Percentiles rank a stretch among this genome's conserved stretches.
Evolutionary conservation across 2,113 vertebrate genomes (phyloP).

Genomic region (Poeciliopsis retropinna): DNA sequence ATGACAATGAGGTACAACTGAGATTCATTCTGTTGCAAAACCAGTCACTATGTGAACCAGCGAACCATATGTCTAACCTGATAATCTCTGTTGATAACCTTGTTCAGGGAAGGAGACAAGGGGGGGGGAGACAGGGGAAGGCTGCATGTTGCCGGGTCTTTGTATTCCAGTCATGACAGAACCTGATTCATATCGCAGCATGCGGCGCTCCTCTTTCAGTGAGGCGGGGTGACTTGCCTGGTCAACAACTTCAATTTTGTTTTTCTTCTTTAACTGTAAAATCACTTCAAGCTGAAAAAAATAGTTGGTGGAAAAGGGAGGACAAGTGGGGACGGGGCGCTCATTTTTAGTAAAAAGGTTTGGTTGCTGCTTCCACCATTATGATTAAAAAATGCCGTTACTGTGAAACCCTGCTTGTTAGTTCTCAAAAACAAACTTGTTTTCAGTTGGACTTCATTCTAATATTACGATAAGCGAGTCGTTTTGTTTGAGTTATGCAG

Average conservation of each 20-base stretch:
- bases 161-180: conserved; percentile 60
- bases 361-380: too few relatives aligned
- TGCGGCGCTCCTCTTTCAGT: conserved; percentile 10
- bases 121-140: neutral
- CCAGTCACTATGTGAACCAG: conserved; percentile 25
- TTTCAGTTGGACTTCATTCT: too few relatives aligned
- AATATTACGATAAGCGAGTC: too few relatives aligned
- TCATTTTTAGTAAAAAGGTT: neutral
- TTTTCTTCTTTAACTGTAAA: neutral
- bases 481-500: neutral
- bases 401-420: too few relatives aligned
- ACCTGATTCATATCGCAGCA: conserved; percentile 66
- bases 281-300: conserved; percentile 21
- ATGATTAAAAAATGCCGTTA: too few relatives aligned
- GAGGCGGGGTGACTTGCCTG: conserved; percentile 42
- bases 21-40: conserved; percentile 7
- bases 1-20: neutral
- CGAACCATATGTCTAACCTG: conserved; percentile 41
- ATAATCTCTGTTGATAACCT: conserved; percentile 69
- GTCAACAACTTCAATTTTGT: conserved; percentile 50
- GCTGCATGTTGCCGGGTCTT: conserved; percentile 35
- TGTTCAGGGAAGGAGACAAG: conserved; percentile 38
- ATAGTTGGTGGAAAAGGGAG: conserved; percentile 1
- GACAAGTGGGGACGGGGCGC: neutral
- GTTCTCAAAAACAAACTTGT: too few relatives aligned